Evolutionary conservation across 64 coral and sea anemone species (phyloP), one percentile per base, ranked within the genome.

Genomic region (Pachyseris speciosa): DNA sequence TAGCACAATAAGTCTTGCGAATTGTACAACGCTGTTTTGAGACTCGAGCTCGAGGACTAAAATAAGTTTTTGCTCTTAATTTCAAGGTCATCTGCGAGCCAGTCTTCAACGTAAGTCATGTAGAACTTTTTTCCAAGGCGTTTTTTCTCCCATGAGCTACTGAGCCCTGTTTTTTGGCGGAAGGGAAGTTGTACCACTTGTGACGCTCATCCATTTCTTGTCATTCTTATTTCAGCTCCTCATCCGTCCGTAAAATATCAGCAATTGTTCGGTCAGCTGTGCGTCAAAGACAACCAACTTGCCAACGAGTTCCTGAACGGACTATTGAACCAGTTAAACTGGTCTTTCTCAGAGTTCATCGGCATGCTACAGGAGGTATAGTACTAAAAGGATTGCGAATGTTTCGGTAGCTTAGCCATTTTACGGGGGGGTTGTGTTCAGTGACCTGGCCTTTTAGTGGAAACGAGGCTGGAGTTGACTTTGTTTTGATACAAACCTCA

Each of bases 321-420:
- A 65, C 65, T 99, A 12, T 74, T 99, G 37, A 99, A 99, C 64
- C 97, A 99, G 70, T 72, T 99, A 0, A 99, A 99, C 90, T 99
- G 97, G 97, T 94, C 97, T 1, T 99, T 99, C 36, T 99, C 97
- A 16, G 97, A 99, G 74, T 99, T 99, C 44, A 99, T 99, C 27
- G 97, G 93, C 12, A 95, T 99, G 97, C 42, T 99, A 16, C 97
- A 99, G 64, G 93, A 99, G 94, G 97, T 94, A 26, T 45, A 6
- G 11, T 45, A 45, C 43, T 45, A 45, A 45, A 11, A 6, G 11
- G 43, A 11, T 11, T 11, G 43, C 43, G n/a, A 45, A 45, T 45
- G 43, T 45, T 45, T 11, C 43, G n/a, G n/a, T n/a, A n/a, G n/a
- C n/a, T n/a, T n/a, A n/a, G n/a, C n/a, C n/a, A n/a, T n/a, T n/a